Evolutionary conservation across 2,113 vertebrate species (phyloP), one percentile per base, ranked within the genome.

Genomic region (Bombycilla garrulus): DNA sequence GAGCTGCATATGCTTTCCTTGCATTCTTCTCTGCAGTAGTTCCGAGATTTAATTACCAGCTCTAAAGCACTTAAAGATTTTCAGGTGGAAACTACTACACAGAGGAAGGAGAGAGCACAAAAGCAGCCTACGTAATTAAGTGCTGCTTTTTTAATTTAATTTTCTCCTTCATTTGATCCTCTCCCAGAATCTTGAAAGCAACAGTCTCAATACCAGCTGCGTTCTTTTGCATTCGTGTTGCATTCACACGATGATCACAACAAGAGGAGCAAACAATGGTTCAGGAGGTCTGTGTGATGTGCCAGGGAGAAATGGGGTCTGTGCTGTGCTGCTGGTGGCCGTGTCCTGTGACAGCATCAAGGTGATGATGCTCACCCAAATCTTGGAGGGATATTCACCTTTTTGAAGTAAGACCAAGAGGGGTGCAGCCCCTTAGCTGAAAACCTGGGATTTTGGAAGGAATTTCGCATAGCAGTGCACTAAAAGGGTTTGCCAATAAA

Each of bases 121-220:
- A 95, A 94, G 85, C 88, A 95, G 57, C 82, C 92, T 79, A 84
- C 71, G 10, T 94, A 96, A 95, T 95, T 92, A 97, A 96, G 92
- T 94, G 92, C 95, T 96, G 92, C 86, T 95, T 95, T 93, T 97
- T 97, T 77, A 95, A 97, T 96, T 96, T 92, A 91, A 95, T 94
- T 97, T 96, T 96, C 86, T 94, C 86, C 93, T 95, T 95, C 95
- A 94, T 95, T 96, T 97, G 96, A 96, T 96, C 88, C 83, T 96
- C 89, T 97, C 66, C 88, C 74, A 80, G 89, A 88, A 87, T 87
- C 93, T 95, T 82, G 77, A 94, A 95, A 77, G 84, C 78, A 91
- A 47, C 86, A 76, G 74, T 82, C 88, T 93, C 81, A 45, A 45
- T 71, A 47, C 61, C 91, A 88, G 87, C 94, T 96, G 90, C 50